phyloP scores from a whole-genome alignment of 2,113 vertebrate genomes.

The Dissostichus mawsoni region DNA sequence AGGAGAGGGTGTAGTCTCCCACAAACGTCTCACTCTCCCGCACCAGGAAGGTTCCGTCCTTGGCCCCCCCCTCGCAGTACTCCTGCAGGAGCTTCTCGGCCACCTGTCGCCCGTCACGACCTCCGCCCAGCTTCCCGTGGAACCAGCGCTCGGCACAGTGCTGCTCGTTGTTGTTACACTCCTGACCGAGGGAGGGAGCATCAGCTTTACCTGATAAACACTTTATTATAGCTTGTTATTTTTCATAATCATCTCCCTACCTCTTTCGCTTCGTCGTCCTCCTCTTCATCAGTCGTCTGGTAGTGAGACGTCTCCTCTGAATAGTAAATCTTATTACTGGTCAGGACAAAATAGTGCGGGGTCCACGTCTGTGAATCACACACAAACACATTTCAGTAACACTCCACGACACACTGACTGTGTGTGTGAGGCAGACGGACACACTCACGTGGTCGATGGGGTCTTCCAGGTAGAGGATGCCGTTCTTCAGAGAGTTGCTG shows the following conservation, averaged over 20 bases:
- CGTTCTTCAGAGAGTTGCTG: conserved; percentile 92
- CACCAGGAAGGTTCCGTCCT: conserved; percentile 90
- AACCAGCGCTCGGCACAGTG: conserved; percentile 92
- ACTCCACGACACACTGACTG: background rate
- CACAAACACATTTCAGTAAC: background rate
- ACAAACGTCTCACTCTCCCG: conserved; percentile 92
- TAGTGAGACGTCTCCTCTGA: conserved; percentile 90
- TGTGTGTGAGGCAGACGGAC: background rate
- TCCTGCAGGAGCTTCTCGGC: conserved; percentile 91
- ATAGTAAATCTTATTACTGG: conserved; percentile 91
- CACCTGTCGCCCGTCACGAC: conserved; percentile 88
- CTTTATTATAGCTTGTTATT: background rate
- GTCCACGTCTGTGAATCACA: conserved; percentile 85
- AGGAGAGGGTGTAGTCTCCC: conserved; percentile 91
- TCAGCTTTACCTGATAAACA: background rate
- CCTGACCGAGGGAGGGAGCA: conserved; percentile 68
- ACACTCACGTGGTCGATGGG: conserved; percentile 88
- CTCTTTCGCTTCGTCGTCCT: conserved; percentile 89
- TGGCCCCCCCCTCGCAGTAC: conserved; percentile 89
- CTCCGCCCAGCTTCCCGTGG: conserved; percentile 89
- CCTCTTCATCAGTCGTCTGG: conserved; percentile 88
- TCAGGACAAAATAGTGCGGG: conserved; percentile 90
- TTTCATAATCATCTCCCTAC: conserved; percentile 51
- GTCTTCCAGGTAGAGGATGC: conserved; percentile 91
- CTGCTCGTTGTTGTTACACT: conserved; percentile 91